Evolutionary conservation across 2,888 invertebrate genomes (phyloP).

Genomic region (Scaptomyza flava): DNA sequence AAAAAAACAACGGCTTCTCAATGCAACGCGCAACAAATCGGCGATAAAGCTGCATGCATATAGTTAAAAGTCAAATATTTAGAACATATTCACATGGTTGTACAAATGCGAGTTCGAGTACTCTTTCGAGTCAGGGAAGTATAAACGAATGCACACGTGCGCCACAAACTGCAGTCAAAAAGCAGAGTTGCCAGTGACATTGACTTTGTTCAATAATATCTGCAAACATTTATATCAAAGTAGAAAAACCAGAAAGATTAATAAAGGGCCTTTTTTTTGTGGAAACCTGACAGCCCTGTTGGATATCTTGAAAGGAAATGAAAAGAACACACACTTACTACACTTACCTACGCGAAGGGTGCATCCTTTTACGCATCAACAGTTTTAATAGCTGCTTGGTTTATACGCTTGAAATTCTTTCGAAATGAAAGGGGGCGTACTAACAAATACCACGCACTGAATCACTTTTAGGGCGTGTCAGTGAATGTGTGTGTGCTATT

Average conservation of each 20-base stretch:
- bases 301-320: conserved; percentile 60
- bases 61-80: conserved; percentile 52
- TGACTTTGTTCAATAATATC: not conserved
- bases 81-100: conserved; percentile 20
- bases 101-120: not conserved
- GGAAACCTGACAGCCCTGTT: conserved; percentile 35
- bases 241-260: not conserved
- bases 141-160: conserved; percentile 27
- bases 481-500: conserved; percentile 31
- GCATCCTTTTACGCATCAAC: conserved; percentile 74
- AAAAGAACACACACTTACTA: conserved; percentile 47
- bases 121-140: conserved; percentile 16
- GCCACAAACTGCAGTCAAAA: conserved; percentile 3
- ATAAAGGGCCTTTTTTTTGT: no score
- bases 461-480: conserved; percentile 64
- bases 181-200: conserved; percentile 36
- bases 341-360: conserved; percentile 26
- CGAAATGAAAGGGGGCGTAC: conserved; percentile 30
- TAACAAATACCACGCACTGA: conserved; percentile 23
- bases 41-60: conserved; percentile 56
- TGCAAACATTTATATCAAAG: not conserved
- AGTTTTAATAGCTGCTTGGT: conserved; percentile 62
- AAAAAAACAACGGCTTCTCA: conserved; percentile 6
- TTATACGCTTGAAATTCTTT: conserved; percentile 30
- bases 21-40: conserved; percentile 57